Percentiles rank a stretch among this genome's conserved stretches.
These are phyloP conservation scores for Dryobota labecula DNA, from an alignment of 2,888 invertebrate genomes.

Conservation along the genomic window DNA sequence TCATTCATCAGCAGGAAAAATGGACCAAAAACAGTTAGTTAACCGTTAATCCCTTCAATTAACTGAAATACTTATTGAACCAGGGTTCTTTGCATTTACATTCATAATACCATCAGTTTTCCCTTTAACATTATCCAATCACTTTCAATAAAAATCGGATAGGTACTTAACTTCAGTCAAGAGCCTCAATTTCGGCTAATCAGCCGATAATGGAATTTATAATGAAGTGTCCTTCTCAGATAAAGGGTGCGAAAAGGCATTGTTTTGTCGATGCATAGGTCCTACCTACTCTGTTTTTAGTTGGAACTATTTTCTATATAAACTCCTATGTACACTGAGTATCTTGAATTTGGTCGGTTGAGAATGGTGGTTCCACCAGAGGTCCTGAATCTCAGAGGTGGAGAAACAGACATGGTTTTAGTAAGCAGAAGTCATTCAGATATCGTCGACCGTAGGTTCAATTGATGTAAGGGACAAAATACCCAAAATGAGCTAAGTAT, in stretches of 20 bases:
- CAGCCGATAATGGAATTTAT: conserved; percentile 64
- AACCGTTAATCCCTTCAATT: background rate
- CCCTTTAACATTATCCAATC: conserved; percentile 13
- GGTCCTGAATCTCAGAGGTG: background rate
- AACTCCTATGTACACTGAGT: no score
- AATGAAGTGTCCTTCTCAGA: conserved; percentile 50
- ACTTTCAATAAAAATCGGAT: conserved; percentile 14
- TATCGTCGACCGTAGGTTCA: no score
- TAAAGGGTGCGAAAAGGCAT: conserved; percentile 46
- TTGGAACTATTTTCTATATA: no score
- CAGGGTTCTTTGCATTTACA: background rate
- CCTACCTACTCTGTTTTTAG: no score
- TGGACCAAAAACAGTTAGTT: background rate
- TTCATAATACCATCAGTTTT: background rate
- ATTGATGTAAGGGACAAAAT: no score
- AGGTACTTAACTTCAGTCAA: conserved; percentile 29
- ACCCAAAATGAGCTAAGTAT: no score
- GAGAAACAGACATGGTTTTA: background rate
- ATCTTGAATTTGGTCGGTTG: background rate
- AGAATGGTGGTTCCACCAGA: background rate
- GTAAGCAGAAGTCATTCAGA: background rate
- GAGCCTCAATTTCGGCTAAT: conserved; percentile 46
- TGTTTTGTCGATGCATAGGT: background rate
- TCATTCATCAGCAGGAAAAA: conserved; percentile 2
- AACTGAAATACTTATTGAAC: background rate